Evolutionary conservation across 2,113 vertebrate genomes (phyloP).

Genomic region (Catharus fuscescens): DNA sequence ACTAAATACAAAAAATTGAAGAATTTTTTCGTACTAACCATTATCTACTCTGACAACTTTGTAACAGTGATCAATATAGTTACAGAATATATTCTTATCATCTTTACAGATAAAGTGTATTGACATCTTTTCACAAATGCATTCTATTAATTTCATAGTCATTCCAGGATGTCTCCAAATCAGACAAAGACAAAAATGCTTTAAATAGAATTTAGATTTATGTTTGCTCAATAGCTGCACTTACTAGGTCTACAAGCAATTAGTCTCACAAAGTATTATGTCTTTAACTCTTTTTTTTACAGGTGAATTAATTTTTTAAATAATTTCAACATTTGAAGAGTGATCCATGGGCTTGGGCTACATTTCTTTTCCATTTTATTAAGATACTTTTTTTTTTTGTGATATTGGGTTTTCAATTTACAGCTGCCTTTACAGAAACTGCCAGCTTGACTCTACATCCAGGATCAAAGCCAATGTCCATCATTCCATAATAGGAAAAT

Average conservation of each 20-base stretch:
- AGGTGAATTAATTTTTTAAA: not conserved
- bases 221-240: not conserved
- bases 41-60: not conserved
- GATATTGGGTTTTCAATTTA: not conserved
- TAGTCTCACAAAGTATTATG: not conserved
- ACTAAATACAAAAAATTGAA: not conserved
- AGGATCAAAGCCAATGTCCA: slow-evolving; percentile 46
- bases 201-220: not conserved
- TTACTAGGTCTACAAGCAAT: not conserved
- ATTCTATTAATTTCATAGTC: not conserved
- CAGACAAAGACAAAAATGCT: not conserved
- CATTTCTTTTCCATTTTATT: slow-evolving; percentile 34
- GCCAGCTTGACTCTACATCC: slow-evolving; percentile 17
- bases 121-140: not conserved
- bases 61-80: not conserved
- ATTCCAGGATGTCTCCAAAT: not conserved
- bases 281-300: not conserved
- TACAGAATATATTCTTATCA: not conserved
- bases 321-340: not conserved
- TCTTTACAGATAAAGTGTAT: not conserved
- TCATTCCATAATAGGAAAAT: slow-evolving; percentile 39
- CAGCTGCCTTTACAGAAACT: not conserved
- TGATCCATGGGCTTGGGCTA: not conserved
- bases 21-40: not conserved
- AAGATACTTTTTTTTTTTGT: not conserved